Evolutionary conservation across 2,113 vertebrate genomes (phyloP).

Genomic region (Gymnocephalus cernua): DNA sequence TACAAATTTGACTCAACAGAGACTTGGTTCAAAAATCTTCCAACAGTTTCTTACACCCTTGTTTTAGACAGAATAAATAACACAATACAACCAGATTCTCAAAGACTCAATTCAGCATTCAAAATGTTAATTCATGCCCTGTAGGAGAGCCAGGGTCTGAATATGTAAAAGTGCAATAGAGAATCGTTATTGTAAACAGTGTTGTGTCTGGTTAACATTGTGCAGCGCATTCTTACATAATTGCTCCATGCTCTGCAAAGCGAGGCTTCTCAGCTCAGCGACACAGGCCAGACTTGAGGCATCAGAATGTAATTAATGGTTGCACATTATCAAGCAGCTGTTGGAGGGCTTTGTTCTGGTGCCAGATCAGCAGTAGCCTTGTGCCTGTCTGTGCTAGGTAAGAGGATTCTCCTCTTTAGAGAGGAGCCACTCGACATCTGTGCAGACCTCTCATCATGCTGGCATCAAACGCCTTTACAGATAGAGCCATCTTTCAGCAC

Average conservation of each 20-base stretch:
- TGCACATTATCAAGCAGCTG: conserved; percentile 80
- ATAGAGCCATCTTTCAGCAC: conserved; percentile 25
- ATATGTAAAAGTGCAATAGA: conserved; percentile 16
- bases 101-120: conserved; percentile 26
- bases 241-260: conserved; percentile 38
- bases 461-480: conserved; percentile 35
- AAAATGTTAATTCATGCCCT: conserved; percentile 24
- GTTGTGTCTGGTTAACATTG: conserved; percentile 56
- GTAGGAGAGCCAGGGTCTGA: conserved; percentile 15
- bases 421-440: conserved; percentile 52
- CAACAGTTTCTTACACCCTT: not conserved
- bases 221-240: conserved; percentile 67
- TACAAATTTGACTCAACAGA: conserved; percentile 12
- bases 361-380: conserved; percentile 63
- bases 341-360: conserved; percentile 74
- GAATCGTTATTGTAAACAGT: conserved; percentile 18
- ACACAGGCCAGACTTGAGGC: conserved; percentile 72
- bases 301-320: conserved; percentile 79
- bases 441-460: conserved; percentile 45
- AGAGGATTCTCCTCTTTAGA: conserved; percentile 52
- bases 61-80: conserved; percentile 16
- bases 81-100: conserved; percentile 12
- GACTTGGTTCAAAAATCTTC: not conserved
- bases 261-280: conserved; percentile 46
- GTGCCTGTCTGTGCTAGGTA: conserved; percentile 57